Conservation (phyloP, 2,888 invertebrate genomes). For the Ectropis crepuscularia region DNA sequence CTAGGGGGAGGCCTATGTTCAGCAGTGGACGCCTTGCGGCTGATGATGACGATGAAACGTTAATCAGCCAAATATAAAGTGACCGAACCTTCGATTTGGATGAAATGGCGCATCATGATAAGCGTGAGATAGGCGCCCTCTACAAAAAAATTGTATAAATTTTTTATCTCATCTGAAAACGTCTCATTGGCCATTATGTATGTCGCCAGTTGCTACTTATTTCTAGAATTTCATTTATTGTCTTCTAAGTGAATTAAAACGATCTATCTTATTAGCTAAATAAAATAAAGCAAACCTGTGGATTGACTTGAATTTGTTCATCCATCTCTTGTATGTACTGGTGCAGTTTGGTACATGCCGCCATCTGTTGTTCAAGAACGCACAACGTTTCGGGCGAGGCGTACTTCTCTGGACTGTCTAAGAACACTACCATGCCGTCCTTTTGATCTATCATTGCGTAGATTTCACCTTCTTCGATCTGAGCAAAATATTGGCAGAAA, state of each 20-base stretch:
- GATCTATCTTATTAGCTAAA: not conserved
- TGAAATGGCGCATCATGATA: no score
- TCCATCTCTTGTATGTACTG: constrained; percentile 96
- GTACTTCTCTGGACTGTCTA: constrained; percentile 97
- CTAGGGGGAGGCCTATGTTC: no score
- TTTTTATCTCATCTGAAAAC: no score
- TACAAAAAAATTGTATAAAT: no score
- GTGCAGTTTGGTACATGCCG: constrained; percentile 93
- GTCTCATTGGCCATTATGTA: no score
- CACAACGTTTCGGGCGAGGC: constrained; percentile 95
- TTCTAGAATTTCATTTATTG: no score
- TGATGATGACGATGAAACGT: no score
- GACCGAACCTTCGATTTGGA: no score
- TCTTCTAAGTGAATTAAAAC: not conserved
- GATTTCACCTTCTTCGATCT: constrained; percentile 99
- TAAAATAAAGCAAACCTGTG: constrained; percentile 82
- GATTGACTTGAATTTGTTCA: constrained; percentile 96
- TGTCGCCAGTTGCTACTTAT: no score
- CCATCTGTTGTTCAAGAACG: constrained; percentile 93
- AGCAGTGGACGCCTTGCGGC: no score
- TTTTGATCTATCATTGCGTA: constrained; percentile 98
- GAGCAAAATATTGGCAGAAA: constrained; percentile 29
- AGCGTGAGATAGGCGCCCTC: no score
- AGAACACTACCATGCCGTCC: constrained; percentile 98
- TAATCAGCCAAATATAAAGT: no score